Percentiles rank a stretch among this genome's conserved stretches.
phyloP scores from a whole-genome alignment of 2,888 invertebrate species.

The Muscina levida region DNA sequence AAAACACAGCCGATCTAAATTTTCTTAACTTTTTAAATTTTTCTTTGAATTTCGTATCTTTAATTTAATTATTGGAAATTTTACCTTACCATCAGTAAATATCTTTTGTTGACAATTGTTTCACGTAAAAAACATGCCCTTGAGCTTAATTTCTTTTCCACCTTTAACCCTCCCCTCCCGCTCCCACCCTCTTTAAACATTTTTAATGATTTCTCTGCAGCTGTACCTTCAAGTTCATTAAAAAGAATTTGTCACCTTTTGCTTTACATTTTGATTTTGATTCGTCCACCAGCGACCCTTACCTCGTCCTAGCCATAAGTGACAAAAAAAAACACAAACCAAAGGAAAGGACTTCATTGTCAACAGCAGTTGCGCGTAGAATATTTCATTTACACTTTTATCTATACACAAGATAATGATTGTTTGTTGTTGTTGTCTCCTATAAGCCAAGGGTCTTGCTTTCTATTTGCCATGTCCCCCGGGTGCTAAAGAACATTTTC shows the following conservation, averaged over 20 bases:
- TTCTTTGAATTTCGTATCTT: too few species aligned
- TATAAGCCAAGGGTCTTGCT: neutral
- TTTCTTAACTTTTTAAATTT: too few species aligned
- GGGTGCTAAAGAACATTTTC: neutral
- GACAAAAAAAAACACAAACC: too few species aligned
- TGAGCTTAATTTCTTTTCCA: too few species aligned
- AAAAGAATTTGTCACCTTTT: constrained; percentile 8
- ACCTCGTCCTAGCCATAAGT: too few species aligned
- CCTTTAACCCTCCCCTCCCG: too few species aligned
- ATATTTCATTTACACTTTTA: constrained; percentile 31
- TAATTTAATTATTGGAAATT: too few species aligned
- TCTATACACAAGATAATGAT: constrained; percentile 15
- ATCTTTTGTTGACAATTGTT: too few species aligned
- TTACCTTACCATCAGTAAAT: too few species aligned
- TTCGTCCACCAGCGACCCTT: too few species aligned
- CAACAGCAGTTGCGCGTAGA: constrained; percentile 41
- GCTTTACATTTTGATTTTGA: constrained; percentile 3
- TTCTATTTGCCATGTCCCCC: neutral
- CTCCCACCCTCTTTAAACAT: neutral
- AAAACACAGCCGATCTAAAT: too few species aligned
- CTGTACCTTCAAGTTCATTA: constrained; percentile 12
- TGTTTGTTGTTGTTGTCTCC: constrained; percentile 3
- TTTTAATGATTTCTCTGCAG: constrained; percentile 3
- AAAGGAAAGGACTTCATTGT: constrained; percentile 30
- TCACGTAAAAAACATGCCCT: too few species aligned